Percentiles rank a stretch among this genome's conserved stretches.
Conservation (phyloP, 2,888 invertebrate species). For the Cosmia trapezina region DNA sequence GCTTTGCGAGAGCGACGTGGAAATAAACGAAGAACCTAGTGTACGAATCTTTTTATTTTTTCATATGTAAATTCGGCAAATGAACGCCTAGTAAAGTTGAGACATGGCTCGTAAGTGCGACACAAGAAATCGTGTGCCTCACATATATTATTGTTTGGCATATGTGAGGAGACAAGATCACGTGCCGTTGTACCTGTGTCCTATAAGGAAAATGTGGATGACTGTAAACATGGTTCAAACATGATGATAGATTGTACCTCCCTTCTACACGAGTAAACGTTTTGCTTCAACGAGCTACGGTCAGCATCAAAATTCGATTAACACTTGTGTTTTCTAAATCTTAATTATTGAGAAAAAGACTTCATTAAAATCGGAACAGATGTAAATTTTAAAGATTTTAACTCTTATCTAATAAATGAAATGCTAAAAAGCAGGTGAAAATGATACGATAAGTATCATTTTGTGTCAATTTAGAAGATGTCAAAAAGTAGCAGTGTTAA, state of each 20-base stretch:
- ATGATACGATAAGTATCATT: too few species aligned
- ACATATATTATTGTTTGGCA: conserved; percentile 26
- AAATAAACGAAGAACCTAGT: conserved; percentile 38
- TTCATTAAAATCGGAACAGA: too few species aligned
- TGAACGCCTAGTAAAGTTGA: conserved; percentile 46
- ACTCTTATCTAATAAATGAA: too few species aligned
- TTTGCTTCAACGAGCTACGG: conserved; percentile 13
- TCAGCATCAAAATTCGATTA: too few species aligned
- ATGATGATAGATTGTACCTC: conserved; percentile 33
- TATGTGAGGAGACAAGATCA: conserved; percentile 12
- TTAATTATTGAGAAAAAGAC: too few species aligned
- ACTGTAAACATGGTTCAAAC: conserved; percentile 35
- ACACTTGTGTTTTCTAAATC: too few species aligned
- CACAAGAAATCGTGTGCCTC: conserved; percentile 33
- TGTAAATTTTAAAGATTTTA: too few species aligned
- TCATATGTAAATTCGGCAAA: conserved; percentile 44
- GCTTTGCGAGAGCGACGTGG: conserved; percentile 21
- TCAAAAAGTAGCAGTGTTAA: too few species aligned
- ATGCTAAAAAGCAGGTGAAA: too few species aligned
- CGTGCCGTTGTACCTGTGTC: conserved; percentile 16
- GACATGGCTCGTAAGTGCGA: conserved; percentile 39
- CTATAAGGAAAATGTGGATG: conserved; percentile 34
- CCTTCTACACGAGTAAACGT: conserved; percentile 16
- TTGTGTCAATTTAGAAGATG: too few species aligned
- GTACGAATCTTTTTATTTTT: conserved; percentile 43